phyloP scores from a whole-genome alignment of 2,888 invertebrate species.

The Diadegma fenestrale region DNA sequence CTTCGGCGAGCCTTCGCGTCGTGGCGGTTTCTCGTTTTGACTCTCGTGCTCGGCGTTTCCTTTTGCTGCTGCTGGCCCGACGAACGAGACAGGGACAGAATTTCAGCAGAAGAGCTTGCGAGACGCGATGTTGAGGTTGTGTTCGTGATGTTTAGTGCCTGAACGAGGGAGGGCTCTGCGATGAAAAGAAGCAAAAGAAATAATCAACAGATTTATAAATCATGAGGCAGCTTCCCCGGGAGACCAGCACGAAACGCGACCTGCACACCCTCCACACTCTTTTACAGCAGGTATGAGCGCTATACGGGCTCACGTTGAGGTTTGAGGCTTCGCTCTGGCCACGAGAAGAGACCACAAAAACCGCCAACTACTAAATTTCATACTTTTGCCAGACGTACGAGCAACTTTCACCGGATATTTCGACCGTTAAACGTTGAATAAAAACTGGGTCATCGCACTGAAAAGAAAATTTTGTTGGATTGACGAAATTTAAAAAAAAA shows the following conservation, averaged over 20 bases:
- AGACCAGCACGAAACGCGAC: conserved; percentile 6
- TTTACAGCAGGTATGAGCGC: not conserved
- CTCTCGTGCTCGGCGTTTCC: not conserved
- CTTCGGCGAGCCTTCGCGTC: not conserved
- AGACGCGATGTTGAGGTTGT: conserved; percentile 34
- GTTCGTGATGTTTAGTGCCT: conserved; percentile 13
- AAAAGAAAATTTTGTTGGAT: no score
- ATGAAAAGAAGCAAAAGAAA: conserved; percentile 37
- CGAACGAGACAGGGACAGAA: conserved; percentile 21
- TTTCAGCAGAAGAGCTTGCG: not conserved
- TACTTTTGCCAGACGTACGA: conserved; percentile 4
- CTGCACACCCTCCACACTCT: not conserved
- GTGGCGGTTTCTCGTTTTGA: conserved; percentile 3
- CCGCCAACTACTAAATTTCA: not conserved
- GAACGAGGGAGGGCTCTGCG: conserved; percentile 29
- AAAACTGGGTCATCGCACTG: not conserved
- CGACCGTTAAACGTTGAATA: not conserved
- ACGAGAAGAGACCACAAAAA: not conserved
- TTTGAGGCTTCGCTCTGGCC: not conserved
- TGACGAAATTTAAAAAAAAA: no score
- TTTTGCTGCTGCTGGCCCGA: no score
- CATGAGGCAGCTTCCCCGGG: conserved; percentile 10
- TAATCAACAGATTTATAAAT: conserved; percentile 62
- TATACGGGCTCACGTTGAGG: not conserved
- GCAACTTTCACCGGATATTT: not conserved